A percentile compares a stretch with the other conserved stretches of the same genome.
phyloP scores from a whole-genome alignment of 2,888 invertebrate genomes.

The Agrilus biguttatus region DNA sequence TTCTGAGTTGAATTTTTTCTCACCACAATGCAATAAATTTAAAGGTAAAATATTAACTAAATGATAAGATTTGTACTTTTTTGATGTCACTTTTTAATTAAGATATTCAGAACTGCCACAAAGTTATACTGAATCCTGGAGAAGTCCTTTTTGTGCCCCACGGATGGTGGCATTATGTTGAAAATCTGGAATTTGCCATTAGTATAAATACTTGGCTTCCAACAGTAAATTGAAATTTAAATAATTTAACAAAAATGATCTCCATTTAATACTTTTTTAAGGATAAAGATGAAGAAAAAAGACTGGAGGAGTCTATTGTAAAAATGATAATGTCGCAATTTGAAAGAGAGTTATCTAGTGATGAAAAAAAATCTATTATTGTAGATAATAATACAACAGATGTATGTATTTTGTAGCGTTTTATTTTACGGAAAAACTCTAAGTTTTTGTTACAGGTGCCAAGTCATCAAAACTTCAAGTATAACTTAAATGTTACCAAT shows the following conservation, averaged over 20 bases:
- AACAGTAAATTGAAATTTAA: conserved; percentile 34
- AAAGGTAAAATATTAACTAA: conserved; percentile 26
- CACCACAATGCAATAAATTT: conserved; percentile 41
- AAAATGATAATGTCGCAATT: conserved; percentile 50
- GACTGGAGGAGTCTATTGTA: conserved; percentile 49
- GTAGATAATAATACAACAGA: conserved; percentile 51
- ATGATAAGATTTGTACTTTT: conserved; percentile 1
- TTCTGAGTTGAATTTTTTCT: conserved; percentile 67
- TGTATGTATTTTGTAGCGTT: not conserved
- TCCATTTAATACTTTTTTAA: conserved; percentile 12
- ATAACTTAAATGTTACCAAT: too few species aligned
- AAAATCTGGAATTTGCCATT: conserved; percentile 59
- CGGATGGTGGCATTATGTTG: conserved; percentile 97
- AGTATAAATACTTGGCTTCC: conserved; percentile 60
- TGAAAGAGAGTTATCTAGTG: conserved; percentile 37
- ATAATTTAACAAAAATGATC: conserved; percentile 3
- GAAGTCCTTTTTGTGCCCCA: conserved; percentile 80
- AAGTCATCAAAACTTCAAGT: too few species aligned
- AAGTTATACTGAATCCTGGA: conserved; percentile 62
- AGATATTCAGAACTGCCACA: conserved; percentile 19
- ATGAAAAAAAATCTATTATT: conserved; percentile 36
- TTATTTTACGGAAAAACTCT: not conserved
- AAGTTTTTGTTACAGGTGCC: too few species aligned
- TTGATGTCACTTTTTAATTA: conserved; percentile 7
- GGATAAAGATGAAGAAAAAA: conserved; percentile 35